A percentile compares a stretch with the other conserved stretches of the same genome.
Conservation (phyloP, 2,113 vertebrate species). For the Eublepharis macularius region DNA sequence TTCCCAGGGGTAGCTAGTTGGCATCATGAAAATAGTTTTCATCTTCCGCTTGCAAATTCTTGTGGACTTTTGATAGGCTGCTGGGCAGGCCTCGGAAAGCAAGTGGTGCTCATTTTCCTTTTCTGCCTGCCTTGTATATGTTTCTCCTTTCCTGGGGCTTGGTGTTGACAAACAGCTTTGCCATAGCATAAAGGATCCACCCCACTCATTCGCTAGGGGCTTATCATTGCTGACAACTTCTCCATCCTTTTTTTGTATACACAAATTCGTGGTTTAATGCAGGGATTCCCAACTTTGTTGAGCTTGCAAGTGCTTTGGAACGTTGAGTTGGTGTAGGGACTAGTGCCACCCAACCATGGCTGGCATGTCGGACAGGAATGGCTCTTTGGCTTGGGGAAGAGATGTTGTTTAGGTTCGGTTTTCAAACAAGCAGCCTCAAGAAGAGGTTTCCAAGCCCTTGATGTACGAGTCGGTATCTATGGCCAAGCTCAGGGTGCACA, state of each 20-base stretch:
- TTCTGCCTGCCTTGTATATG: background rate
- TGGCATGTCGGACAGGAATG: too few species aligned
- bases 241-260: background rate
- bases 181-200: background rate
- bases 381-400: too few species aligned
- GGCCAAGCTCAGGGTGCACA: too few species aligned
- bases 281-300: too few species aligned
- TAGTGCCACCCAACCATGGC: too few species aligned
- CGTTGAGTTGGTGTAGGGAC: too few species aligned
- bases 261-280: background rate
- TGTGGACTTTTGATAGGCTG: background rate
- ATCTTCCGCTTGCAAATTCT: background rate
- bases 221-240: background rate
- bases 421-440: too few species aligned
- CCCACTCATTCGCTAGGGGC: background rate
- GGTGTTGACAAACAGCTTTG: background rate
- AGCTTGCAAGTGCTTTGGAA: too few species aligned
- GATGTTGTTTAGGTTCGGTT: too few species aligned
- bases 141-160: background rate
- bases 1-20: background rate
- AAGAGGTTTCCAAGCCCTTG: too few species aligned
- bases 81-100: background rate
- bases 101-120: background rate
- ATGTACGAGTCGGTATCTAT: too few species aligned
- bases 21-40: background rate